Evolutionary conservation across 2,888 invertebrate genomes (phyloP), one percentile per base, ranked within the genome.

Genomic region (Metallyticus violacea): DNA sequence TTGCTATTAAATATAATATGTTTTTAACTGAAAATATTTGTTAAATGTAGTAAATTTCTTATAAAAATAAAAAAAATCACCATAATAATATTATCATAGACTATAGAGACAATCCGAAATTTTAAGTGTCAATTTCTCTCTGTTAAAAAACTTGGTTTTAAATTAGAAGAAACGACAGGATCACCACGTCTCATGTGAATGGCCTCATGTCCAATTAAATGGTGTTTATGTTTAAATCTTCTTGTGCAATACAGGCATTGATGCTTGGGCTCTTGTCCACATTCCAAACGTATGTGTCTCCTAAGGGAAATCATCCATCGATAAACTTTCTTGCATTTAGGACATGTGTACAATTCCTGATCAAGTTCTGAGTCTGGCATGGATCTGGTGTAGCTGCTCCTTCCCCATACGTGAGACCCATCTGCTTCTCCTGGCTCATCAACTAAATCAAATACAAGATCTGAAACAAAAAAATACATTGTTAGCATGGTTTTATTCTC

Each of bases 211-310:
- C 79, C 40, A 78, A 77, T 79, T n/a, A 88, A 77, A 76, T 79
- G 81, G 27, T 85, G 83, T 77, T 89, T 89, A 29, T 90, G 90
- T 82, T 91, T 91, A 22, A 90, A 90, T 76, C 89, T 90, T 85
- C 91, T 91, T 9, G 89, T 88, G 87, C 92, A 92, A 85, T 91
- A 91, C 3, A 89, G 89, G 83, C 91, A 91, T 7, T 86, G 87
- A 87, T 90, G 91, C 86, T 89, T 89, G 9, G 90, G 90, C 81
- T 90, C 89, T 82, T 90, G 90, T 7, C 90, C 90, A 87, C 90
- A 91, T 85, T 91, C 90, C 76, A 89, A 88, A 40, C 88, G 88
- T 84, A 87, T 87, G 86, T 90, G 90, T 9, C 89, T 87, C 40
- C 88, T 88, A 25, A 90, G 85, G 4, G 86, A 86, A 22, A 86